Percentiles rank a stretch among this genome's conserved stretches.
phyloP scores from a whole-genome alignment of 2,797 vertebrate genomes.

The Synaphobranchus kaupii region DNA sequence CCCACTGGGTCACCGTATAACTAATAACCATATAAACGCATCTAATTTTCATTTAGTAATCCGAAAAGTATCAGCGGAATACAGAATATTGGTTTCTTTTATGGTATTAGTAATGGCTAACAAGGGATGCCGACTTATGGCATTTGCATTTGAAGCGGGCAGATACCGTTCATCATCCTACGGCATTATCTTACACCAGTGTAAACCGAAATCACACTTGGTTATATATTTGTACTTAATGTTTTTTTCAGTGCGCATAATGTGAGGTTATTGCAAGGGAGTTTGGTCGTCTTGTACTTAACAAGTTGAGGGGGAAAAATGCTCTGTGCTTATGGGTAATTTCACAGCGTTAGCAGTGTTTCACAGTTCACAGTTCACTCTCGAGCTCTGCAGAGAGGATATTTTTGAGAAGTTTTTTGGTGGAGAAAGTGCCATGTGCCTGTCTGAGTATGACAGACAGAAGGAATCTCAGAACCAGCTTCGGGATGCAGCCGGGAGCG shows the following conservation, averaged over 20 bases:
- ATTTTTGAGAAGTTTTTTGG: background rate
- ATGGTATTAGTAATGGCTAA: conserved; percentile 75
- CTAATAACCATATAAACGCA: conserved; percentile 78
- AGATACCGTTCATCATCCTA: conserved; percentile 54
- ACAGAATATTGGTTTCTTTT: conserved; percentile 63
- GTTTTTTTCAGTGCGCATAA: background rate
- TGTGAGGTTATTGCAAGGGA: background rate
- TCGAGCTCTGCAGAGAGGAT: background rate
- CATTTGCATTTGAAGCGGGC: conserved; percentile 75
- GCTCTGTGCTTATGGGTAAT: background rate
- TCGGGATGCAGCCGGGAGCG: background rate
- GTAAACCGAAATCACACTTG: conserved; percentile 62
- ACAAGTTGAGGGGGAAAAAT: background rate
- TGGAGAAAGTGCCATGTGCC: background rate
- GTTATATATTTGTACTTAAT: background rate
- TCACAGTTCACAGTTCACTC: too few relatives aligned
- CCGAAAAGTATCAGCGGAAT: conserved; percentile 70
- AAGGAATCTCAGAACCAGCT: background rate
- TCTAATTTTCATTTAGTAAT: conserved; percentile 78
- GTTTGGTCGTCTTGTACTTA: background rate
- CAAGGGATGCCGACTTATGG: conserved; percentile 77
- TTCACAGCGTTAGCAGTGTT: background rate
- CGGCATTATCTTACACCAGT: conserved; percentile 69
- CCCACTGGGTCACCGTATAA: conserved; percentile 45
- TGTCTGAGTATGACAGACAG: background rate